A percentile compares a stretch with the other conserved stretches of the same genome.
Conservation (phyloP, 2,888 invertebrate species). For the Drosophila leonis region DNA sequence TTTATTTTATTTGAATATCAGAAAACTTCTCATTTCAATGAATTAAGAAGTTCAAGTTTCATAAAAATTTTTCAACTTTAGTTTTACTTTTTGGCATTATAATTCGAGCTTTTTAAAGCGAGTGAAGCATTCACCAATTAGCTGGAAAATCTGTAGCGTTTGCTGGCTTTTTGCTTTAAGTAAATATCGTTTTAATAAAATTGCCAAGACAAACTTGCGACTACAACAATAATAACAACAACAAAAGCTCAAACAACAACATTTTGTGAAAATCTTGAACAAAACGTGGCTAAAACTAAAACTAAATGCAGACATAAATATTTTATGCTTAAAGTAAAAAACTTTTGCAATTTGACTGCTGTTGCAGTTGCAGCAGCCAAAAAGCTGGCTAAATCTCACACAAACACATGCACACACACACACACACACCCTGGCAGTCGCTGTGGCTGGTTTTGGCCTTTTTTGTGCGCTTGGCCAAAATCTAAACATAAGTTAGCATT, state of each 20-base stretch:
- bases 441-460: constrained; percentile 51
- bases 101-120: constrained; percentile 14
- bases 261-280: constrained; percentile 54
- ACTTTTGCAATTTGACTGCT: constrained; percentile 74
- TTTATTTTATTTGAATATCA: too few relatives aligned
- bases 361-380: constrained; percentile 62
- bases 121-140: constrained; percentile 30
- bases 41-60: background rate
- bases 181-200: constrained; percentile 72
- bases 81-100: background rate
- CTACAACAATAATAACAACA: constrained; percentile 28
- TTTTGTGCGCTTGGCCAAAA: constrained; percentile 61
- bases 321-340: constrained; percentile 79
- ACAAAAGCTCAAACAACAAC: constrained; percentile 12
- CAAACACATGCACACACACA: constrained; percentile 35
- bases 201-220: constrained; percentile 65
- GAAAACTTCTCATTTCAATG: too few relatives aligned
- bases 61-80: too few relatives aligned
- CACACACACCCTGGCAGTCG: constrained; percentile 36
- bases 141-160: constrained; percentile 29
- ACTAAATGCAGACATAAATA: constrained; percentile 79
- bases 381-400: constrained; percentile 55
- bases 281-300: constrained; percentile 70
- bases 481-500: constrained; percentile 78
- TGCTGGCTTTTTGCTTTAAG: constrained; percentile 42